Conservation (phyloP, 2,888 invertebrate species). For the Oscheius sp. region DNA sequence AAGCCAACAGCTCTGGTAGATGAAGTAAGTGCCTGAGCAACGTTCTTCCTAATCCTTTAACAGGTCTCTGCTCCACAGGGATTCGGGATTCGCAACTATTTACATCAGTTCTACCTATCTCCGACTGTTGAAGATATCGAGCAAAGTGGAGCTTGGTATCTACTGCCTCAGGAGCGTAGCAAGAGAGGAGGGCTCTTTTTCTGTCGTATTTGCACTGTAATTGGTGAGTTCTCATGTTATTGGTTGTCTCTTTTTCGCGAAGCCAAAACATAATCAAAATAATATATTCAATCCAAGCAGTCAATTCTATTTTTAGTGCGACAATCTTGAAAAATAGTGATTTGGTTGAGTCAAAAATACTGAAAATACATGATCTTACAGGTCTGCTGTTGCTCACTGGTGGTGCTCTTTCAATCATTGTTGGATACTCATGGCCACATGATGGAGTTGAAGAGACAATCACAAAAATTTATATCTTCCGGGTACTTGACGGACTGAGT, state of each 20-base stretch:
- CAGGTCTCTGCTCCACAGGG: conserved; percentile 51
- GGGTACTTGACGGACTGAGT: conserved; percentile 32
- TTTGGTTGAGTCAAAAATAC: no score
- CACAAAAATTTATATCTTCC: conserved; percentile 45
- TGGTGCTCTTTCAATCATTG: conserved; percentile 64
- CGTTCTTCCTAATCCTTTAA: conserved; percentile 2
- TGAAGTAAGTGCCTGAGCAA: conserved; percentile 49
- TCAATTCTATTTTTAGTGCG: no score
- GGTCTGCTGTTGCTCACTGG: conserved; percentile 62
- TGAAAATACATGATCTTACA: conserved; percentile 1
- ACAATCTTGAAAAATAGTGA: no score
- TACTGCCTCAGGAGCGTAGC: conserved; percentile 66
- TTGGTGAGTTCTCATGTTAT: conserved; percentile 38
- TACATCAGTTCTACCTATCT: conserved; percentile 68
- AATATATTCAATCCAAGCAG: no score
- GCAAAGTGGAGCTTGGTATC: conserved; percentile 60
- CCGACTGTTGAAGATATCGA: conserved; percentile 65
- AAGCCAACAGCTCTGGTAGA: conserved; percentile 61
- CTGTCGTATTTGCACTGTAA: conserved; percentile 63
- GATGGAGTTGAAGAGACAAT: conserved; percentile 54
- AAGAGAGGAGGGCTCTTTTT: conserved; percentile 61
- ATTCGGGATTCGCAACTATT: conserved; percentile 67
- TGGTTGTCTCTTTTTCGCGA: neutral
- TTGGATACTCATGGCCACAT: conserved; percentile 67
- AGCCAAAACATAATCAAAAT: no score